Conservation (phyloP, 1,140 invertebrate genomes). For the Orchestia grillus region DNA sequence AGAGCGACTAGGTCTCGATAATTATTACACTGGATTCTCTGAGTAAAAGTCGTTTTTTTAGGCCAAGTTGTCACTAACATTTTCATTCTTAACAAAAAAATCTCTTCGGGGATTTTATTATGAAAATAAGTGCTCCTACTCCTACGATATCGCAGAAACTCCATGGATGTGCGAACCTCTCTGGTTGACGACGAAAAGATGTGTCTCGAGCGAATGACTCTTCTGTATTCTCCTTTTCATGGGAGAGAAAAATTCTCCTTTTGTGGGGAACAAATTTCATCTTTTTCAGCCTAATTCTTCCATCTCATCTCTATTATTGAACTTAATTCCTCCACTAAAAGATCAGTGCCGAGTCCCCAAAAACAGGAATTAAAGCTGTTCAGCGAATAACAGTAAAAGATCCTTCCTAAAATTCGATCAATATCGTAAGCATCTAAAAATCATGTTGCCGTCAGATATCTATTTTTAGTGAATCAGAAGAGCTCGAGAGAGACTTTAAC, state of each 20-base stretch:
- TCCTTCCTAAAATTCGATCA: neutral
- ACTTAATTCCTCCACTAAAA: neutral
- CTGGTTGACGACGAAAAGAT: too few relatives aligned
- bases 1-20: neutral
- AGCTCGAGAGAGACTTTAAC: neutral
- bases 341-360: too few relatives aligned
- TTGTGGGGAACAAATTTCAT: neutral
- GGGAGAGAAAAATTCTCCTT: neutral
- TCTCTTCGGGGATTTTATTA: too few relatives aligned
- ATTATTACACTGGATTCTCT: neutral
- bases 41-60: too few relatives aligned
- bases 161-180: too few relatives aligned
- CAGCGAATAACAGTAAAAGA: neutral
- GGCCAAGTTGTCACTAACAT: too few relatives aligned
- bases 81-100: too few relatives aligned
- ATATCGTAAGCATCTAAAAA: neutral
- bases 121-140: too few relatives aligned
- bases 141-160: too few relatives aligned
- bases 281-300: neutral
- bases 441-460: neutral
- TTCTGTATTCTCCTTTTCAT: too few relatives aligned
- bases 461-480: neutral
- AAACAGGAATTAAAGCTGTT: neutral
- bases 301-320: neutral
- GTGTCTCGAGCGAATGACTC: too few relatives aligned